Conservation (phyloP, 1,140 invertebrate species). For the Caenorhabditis latens region DNA sequence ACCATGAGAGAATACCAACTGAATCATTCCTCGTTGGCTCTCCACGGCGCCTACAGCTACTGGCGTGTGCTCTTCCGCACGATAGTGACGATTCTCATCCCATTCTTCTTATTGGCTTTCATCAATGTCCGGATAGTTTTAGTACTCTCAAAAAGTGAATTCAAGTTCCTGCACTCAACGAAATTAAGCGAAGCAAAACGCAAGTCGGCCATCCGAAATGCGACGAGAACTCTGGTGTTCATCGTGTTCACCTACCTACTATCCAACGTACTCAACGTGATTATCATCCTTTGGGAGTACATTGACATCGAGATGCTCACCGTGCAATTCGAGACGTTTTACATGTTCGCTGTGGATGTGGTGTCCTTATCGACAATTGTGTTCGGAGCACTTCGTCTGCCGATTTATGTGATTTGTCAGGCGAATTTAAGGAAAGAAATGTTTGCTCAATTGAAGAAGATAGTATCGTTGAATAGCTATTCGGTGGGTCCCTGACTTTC, state of each 20-base stretch:
- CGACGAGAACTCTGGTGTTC: slow-evolving; percentile 71
- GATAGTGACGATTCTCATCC: slow-evolving; percentile 70
- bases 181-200: slow-evolving; percentile 69
- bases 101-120: slow-evolving; percentile 71
- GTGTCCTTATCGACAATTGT: slow-evolving; percentile 73
- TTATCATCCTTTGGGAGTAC: slow-evolving; percentile 75
- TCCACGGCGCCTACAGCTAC: slow-evolving; percentile 68
- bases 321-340: slow-evolving; percentile 69
- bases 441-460: slow-evolving; percentile 41
- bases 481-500: background rate
- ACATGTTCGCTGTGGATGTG: slow-evolving; percentile 73
- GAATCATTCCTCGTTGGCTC: slow-evolving; percentile 62
- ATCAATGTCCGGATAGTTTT: slow-evolving; percentile 72
- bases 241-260: slow-evolving; percentile 73
- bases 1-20: slow-evolving; percentile 73
- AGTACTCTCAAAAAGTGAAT: slow-evolving; percentile 60
- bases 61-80: slow-evolving; percentile 61
- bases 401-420: slow-evolving; percentile 65
- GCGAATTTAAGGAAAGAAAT: slow-evolving; percentile 59
- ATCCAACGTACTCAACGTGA: slow-evolving; percentile 73
- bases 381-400: slow-evolving; percentile 66
- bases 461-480: slow-evolving; percentile 19
- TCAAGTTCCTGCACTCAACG: slow-evolving; percentile 60
- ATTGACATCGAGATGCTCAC: slow-evolving; percentile 69
- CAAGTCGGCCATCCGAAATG: slow-evolving; percentile 71